phyloP scores from a whole-genome alignment of 2,888 invertebrate genomes.

The Leptinotarsa haldemani region DNA sequence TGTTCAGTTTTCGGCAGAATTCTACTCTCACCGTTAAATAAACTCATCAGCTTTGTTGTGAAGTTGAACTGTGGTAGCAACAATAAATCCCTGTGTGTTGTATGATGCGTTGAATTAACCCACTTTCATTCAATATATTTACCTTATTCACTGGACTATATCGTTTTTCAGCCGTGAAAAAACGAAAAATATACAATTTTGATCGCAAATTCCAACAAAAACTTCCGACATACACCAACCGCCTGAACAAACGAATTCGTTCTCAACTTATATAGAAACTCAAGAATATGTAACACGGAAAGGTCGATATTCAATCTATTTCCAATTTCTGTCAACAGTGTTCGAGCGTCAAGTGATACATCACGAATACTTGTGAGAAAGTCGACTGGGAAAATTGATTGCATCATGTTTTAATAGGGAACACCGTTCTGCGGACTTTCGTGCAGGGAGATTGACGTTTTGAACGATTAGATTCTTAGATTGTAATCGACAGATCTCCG shows the following conservation, averaged over 20 bases:
- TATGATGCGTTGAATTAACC: too few species aligned
- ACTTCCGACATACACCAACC: slow-evolving; percentile 13
- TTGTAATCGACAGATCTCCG: slow-evolving; percentile 3
- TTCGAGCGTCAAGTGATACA: slow-evolving; percentile 61
- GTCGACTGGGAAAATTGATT: slow-evolving; percentile 61
- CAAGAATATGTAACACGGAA: slow-evolving; percentile 59
- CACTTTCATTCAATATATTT: too few species aligned
- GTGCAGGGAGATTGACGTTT: slow-evolving; percentile 13
- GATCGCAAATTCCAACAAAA: not conserved
- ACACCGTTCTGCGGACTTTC: slow-evolving; percentile 13
- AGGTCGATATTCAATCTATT: slow-evolving; percentile 62
- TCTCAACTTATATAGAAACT: slow-evolving; percentile 57
- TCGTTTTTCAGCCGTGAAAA: too few species aligned
- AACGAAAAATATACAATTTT: not conserved
- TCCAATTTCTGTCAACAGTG: slow-evolving; percentile 64
- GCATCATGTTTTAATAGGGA: slow-evolving; percentile 57
- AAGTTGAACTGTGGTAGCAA: too few species aligned
- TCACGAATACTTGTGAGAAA: slow-evolving; percentile 59
- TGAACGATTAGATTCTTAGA: slow-evolving; percentile 23
- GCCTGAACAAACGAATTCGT: slow-evolving; percentile 55
- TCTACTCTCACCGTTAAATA: too few species aligned
- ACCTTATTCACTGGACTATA: too few species aligned
- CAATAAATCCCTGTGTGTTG: too few species aligned
- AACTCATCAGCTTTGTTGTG: too few species aligned
- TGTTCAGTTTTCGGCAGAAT: too few species aligned